phyloP scores from a whole-genome alignment of 2,888 invertebrate genomes.

The Luperina testacea region DNA sequence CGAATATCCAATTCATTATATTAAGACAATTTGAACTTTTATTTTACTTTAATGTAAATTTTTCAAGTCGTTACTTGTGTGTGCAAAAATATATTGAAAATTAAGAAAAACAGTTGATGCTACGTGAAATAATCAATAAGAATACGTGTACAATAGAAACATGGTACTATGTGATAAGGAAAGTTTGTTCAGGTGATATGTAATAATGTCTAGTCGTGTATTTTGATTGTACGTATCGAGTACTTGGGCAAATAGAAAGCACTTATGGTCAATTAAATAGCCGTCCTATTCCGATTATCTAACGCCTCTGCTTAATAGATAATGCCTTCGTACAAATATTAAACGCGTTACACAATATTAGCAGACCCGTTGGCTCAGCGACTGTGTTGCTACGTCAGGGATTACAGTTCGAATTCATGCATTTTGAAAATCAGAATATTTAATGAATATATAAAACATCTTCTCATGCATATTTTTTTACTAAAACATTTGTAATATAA shows the following conservation, averaged over 20 bases:
- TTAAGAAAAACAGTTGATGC: conserved; percentile 8
- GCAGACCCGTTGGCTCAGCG: conserved; percentile 29
- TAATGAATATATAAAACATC: background rate
- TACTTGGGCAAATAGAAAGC: conserved; percentile 66
- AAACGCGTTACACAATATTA: conserved; percentile 65
- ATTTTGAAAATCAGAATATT: background rate
- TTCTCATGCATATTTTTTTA: background rate
- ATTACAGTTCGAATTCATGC: conserved; percentile 39
- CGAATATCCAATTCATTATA: conserved; percentile 57
- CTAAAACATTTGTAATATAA: background rate
- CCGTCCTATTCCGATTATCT: conserved; percentile 61
- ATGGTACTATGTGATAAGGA: conserved; percentile 45
- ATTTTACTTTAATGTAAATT: conserved; percentile 68
- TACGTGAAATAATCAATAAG: conserved; percentile 23
- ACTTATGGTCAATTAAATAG: conserved; percentile 63
- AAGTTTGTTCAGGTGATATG: conserved; percentile 69
- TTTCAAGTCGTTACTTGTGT: conserved; percentile 51
- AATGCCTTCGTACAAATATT: conserved; percentile 61
- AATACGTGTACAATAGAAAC: conserved; percentile 23
- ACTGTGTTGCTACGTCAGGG: conserved; percentile 29
- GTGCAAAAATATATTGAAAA: conserved; percentile 43
- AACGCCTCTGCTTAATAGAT: conserved; percentile 60
- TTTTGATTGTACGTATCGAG: conserved; percentile 58
- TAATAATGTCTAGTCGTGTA: conserved; percentile 51
- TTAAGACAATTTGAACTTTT: conserved; percentile 55